Evolutionary conservation across 1,140 invertebrate genomes (phyloP).

Genomic region (Lamellibrachia luymesi): DNA sequence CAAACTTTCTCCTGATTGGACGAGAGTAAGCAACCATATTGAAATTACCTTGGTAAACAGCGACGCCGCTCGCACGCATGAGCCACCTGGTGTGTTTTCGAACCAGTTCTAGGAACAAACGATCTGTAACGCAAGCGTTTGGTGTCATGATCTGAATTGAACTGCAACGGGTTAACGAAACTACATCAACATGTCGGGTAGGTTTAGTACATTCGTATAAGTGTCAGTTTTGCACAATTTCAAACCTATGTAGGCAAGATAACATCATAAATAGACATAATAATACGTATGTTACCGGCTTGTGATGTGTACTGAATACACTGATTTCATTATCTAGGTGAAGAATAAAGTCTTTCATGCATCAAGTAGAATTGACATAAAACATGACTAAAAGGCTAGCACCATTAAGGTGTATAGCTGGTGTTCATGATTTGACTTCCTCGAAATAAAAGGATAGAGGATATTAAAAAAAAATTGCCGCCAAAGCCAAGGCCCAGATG

Average conservation of each 20-base stretch:
- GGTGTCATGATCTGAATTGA: not conserved
- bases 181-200: not conserved
- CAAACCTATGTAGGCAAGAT: not conserved
- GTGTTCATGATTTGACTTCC: too few relatives aligned
- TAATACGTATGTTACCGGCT: too few relatives aligned
- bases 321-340: too few relatives aligned
- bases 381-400: too few relatives aligned
- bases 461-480: too few relatives aligned
- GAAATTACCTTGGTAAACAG: constrained; percentile 1
- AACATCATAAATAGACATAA: not conserved
- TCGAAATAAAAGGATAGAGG: too few relatives aligned
- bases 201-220: not conserved
- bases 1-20: not conserved
- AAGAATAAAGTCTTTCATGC: too few relatives aligned
- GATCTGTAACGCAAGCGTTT: not conserved
- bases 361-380: too few relatives aligned
- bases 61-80: not conserved
- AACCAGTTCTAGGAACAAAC: not conserved
- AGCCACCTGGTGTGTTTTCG: not conserved
- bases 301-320: too few relatives aligned
- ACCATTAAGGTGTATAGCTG: too few relatives aligned
- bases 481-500: too few relatives aligned
- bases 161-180: not conserved
- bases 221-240: not conserved
- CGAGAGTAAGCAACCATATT: not conserved